Base-by-base conservation (phyloP, 1,140 invertebrate genomes). In the Microplitis demolitor region DNA sequence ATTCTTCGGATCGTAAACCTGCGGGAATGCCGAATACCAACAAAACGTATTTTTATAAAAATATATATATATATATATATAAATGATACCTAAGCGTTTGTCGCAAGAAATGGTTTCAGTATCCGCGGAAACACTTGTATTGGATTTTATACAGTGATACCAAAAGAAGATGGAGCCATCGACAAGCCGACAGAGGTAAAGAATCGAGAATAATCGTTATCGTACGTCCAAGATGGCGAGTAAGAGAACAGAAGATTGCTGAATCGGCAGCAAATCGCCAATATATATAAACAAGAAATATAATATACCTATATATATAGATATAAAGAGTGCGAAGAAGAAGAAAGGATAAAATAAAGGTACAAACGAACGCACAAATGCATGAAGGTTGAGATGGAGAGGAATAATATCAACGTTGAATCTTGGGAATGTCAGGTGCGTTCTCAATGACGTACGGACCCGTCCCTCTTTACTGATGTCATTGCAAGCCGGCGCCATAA, bases 381-480 rank as follows among this genome's bases (percentile, higher is more conserved):
- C 11, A 51, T 5, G 11, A 35, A 51, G 63, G 14, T 24, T 13
- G 14, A 24, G 45, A 50, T 45, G 45, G 31, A 39, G 63, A 34
- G 58, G 31, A 60, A 60, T 31, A 39, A 67, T 84, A 84, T 84
- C 81, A 74, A 76, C 70, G 74, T 73, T 45, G 80, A 79, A 83
- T 82, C 82, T 83, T 74, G 77, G 34, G 61, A 63, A 63, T 63
- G 61, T 63, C 61, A 63, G 61, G 80, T 79, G 80, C 78, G 76
- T 71, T 78, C 75, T 60, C 78, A 78, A 84, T 82, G 81, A 84
- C 78, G 75, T 80, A 83, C 80, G 77, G 76, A 78, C 79, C 74
- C 77, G 81, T 78, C 80, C 76, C 77, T 76, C 77, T 74, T 84
- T 85, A 84, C 82, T 79, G 79, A 83, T 84, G 83, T 83, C 78